Conservation (phyloP, 2,888 invertebrate species). For the Lasius platythorax region DNA sequence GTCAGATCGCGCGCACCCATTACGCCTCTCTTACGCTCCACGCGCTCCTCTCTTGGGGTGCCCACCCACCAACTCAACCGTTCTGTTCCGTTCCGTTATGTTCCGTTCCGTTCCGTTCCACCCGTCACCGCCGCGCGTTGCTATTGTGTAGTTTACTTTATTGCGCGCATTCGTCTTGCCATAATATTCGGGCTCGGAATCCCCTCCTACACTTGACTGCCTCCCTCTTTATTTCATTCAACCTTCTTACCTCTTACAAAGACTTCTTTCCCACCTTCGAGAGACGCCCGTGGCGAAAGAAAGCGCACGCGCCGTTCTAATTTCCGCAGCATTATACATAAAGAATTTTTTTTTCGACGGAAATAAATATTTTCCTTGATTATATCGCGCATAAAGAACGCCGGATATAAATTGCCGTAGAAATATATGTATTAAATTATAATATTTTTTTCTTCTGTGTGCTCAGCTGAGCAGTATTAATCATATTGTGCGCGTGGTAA, state of each 20-base stretch:
- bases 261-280: constrained; percentile 37
- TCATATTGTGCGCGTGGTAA: background rate
- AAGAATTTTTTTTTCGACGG: background rate
- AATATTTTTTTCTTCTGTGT: too few species aligned
- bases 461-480: background rate
- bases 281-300: constrained; percentile 11
- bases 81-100: constrained; percentile 56
- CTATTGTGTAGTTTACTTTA: constrained; percentile 82
- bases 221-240: constrained; percentile 23
- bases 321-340: background rate
- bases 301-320: background rate
- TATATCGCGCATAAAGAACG: background rate
- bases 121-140: constrained; percentile 65
- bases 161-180: constrained; percentile 80
- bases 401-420: background rate
- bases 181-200: constrained; percentile 77
- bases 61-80: constrained; percentile 36
- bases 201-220: constrained; percentile 8
- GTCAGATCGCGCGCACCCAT: constrained; percentile 28
- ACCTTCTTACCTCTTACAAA: constrained; percentile 24
- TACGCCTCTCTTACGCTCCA: constrained; percentile 3
- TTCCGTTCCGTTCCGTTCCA: constrained; percentile 52
- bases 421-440: background rate
- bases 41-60: constrained; percentile 20
- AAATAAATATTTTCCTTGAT: background rate